Evolutionary conservation across 2,113 vertebrate species (phyloP).

Genomic region (Menidia beryllina): DNA sequence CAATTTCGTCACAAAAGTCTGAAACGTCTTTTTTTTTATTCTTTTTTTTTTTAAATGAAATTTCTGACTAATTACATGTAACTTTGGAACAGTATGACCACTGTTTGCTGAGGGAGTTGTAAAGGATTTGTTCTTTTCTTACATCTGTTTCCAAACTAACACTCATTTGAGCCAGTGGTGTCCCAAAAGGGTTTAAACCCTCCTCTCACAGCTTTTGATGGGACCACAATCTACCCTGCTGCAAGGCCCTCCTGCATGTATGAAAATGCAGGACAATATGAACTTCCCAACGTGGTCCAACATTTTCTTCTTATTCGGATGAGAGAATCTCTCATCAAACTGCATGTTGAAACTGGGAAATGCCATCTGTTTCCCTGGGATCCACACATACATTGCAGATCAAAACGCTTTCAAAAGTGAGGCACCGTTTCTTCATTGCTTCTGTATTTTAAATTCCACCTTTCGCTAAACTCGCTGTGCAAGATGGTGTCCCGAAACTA

Average conservation of each 20-base stretch:
- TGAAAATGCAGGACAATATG: constrained; percentile 15
- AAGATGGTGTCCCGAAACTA: background rate
- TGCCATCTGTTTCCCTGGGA: constrained; percentile 10
- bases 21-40: too few species aligned
- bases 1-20: too few species aligned
- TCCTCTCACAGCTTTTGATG: background rate
- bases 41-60: background rate
- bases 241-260: constrained; percentile 17
- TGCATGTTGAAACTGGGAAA: constrained; percentile 25
- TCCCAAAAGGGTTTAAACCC: background rate
- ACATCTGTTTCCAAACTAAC: too few species aligned
- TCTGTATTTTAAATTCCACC: background rate
- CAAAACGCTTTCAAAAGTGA: constrained; percentile 44
- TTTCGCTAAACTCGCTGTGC: constrained; percentile 6
- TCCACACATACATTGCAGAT: constrained; percentile 34
- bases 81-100: background rate
- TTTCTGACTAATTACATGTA: background rate
- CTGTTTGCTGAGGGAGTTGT: too few species aligned
- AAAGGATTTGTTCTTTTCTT: too few species aligned
- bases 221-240: background rate
- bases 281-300: constrained; percentile 28
- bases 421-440: background rate
- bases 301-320: constrained; percentile 46
- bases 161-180: too few species aligned
- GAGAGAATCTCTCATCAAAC: constrained; percentile 71